phyloP scores from a whole-genome alignment of 2,888 invertebrate genomes.

The Lymantria monacha region DNA sequence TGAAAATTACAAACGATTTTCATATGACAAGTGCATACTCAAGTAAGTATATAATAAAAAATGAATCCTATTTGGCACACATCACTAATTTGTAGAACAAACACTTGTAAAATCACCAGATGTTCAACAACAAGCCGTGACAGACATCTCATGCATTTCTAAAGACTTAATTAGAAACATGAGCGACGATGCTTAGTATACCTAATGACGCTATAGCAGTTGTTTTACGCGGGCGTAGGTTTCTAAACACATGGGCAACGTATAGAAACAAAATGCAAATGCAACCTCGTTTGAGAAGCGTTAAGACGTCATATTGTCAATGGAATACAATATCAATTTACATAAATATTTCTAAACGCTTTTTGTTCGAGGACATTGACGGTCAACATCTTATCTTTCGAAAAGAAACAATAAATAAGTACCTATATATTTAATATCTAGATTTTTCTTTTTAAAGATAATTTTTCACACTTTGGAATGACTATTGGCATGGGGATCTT shows the following conservation, averaged over 20 bases:
- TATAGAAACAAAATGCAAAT: conserved; percentile 45
- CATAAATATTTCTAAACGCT: conserved; percentile 31
- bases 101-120: conserved; percentile 36
- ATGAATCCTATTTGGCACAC: conserved; percentile 22
- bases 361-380: conserved; percentile 17
- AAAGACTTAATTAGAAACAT: conserved; percentile 45
- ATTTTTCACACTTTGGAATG: too few relatives aligned
- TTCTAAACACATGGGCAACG: conserved; percentile 45
- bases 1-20: conserved; percentile 9
- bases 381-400: neutral
- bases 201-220: conserved; percentile 19
- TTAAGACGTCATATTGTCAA: conserved; percentile 38
- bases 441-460: too few relatives aligned
- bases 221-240: conserved; percentile 45
- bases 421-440: neutral
- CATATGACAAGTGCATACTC: conserved; percentile 21
- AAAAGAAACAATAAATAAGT: neutral
- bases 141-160: conserved; percentile 45
- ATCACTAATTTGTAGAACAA: conserved; percentile 32
- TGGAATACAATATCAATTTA: conserved; percentile 36
- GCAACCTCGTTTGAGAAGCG: conserved; percentile 32
- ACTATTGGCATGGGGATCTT: too few relatives aligned
- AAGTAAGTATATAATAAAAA: conserved; percentile 15
- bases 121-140: conserved; percentile 34
- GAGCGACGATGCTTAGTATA: conserved; percentile 25